Percentiles rank a stretch among this genome's conserved stretches.
Conservation (phyloP, 2,113 vertebrate species). For the Zeus faber region DNA sequence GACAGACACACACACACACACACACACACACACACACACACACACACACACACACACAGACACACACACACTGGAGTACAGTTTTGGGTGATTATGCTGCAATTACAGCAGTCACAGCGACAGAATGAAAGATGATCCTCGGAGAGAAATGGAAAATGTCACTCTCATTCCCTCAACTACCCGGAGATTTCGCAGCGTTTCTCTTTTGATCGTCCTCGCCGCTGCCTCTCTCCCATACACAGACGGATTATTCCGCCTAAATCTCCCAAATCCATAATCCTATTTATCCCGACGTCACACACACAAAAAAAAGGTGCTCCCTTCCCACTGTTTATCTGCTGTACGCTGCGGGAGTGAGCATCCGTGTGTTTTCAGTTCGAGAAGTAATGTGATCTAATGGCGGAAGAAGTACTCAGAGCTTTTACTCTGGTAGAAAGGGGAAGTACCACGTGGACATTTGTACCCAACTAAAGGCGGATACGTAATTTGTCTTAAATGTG, state of each 20-base stretch:
- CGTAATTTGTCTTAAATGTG: too few species aligned
- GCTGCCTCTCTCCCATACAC: slow-evolving; percentile 65
- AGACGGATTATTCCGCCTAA: slow-evolving; percentile 68
- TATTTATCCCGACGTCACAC: slow-evolving; percentile 69
- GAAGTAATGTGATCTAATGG: slow-evolving; percentile 8
- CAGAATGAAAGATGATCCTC: slow-evolving; percentile 56
- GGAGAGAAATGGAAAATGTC: slow-evolving; percentile 50
- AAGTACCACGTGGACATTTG: too few species aligned
- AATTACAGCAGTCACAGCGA: slow-evolving; percentile 60
- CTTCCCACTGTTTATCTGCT: slow-evolving; percentile 56
- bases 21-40: neutral
- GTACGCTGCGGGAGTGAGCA: slow-evolving; percentile 49
- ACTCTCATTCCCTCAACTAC: slow-evolving; percentile 44
- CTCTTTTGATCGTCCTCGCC: slow-evolving; percentile 66
- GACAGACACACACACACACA: neutral
- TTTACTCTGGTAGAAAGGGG: too few species aligned
- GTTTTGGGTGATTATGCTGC: slow-evolving; percentile 59
- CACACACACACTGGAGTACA: slow-evolving; percentile 17
- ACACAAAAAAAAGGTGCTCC: slow-evolving; percentile 58
- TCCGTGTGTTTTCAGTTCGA: slow-evolving; percentile 22
- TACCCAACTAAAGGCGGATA: neutral
- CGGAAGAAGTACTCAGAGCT: too few species aligned
- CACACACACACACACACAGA: neutral
- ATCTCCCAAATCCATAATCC: slow-evolving; percentile 75
- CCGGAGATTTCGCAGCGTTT: slow-evolving; percentile 52